Evolutionary conservation across 2,888 invertebrate species (phyloP), one percentile per base, ranked within the genome.

Genomic region (Melinaea marsaeus): DNA sequence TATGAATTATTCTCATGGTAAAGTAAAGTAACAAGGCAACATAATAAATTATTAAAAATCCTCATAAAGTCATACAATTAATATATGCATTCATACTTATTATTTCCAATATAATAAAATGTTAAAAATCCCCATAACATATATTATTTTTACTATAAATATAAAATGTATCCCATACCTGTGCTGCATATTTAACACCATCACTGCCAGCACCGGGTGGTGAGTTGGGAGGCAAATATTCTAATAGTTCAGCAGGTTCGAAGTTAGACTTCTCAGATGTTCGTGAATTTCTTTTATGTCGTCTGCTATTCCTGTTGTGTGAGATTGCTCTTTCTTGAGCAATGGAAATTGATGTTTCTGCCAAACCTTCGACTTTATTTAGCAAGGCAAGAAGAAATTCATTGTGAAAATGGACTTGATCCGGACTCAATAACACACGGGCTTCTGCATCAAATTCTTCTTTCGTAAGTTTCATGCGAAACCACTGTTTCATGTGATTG

Each of bases 371-470:
- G 0, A 96, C 95, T 90, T 95, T 96, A 74, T 95, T 94, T 46
- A 96, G 88, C 51, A 97, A 89, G 0, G 96, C 95, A 22, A 96
- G 81, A 6, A 97, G 85, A 77, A 97, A 97, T 75, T 95, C 94
- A 84, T 97, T 97, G 81, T 98, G 98, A 61, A 95, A 92, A 78
- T 94, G 95, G 37, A 97, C 92, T 84, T 96, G 95, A 57, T 96
- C 94, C 6, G 92, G 86, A 7, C 92, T 92, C 67, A 98, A 85
- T 13, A 97, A 85, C 78, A 94, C 93, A 48, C 96, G 92, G 4
- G 95, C 95, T 85, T 95, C 95, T 13, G 86, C 81, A 75, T 97
- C 97, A 79, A 98, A 97, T 74, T 97, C 95, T 78, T 96, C 95
- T 79, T 96, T 96, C 0, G 95, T 94, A 66, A 95, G 92, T 84